Evolutionary conservation across 2,113 vertebrate species (phyloP), one percentile per base, ranked within the genome.

Genomic region (Mormyrus lacerda): DNA sequence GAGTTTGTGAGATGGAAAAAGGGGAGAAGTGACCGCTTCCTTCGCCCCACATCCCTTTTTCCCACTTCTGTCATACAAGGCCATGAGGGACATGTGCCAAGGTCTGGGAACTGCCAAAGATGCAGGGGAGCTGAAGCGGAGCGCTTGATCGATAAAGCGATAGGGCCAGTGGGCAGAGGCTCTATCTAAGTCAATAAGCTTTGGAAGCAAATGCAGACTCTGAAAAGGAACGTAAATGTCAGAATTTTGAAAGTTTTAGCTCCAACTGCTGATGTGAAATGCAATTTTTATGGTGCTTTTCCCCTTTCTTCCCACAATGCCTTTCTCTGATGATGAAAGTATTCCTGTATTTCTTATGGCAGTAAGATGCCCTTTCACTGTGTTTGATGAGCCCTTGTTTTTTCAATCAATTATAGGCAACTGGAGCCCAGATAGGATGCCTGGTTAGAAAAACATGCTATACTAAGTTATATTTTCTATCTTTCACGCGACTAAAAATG

Each of bases 141-240:
- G 85, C 87, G 89, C 27, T 85, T 89, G 31, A 87, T 79, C 89
- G 15, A 89, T 89, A 87, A 86, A 87, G 58, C 85, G 73, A 76
- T 42, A n/a, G 48, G 89, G 82, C 55, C 89, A 89, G 9, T 65
- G 82, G 53, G 17, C 42, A 86, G 58, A 89, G 58, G 45, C 85
- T 76, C 87, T 17, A 86, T 89, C 69, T 89, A 53, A 51, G 85
- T 89, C 58, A 87, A 87, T 89, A 87, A 45, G 84, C 27, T 50
- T 89, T 48, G 58, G 45, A 69, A 55, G 42, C n/a, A 89, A 76
- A 48, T 51, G 50, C 45, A 89, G 84, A 73, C 58, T 51, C 45
- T 73, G 84, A 86, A 89, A 86, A 83, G 65, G 47, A 48, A 53
- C 55, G 65, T 65, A 51, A 87, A 50, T 73, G n/a, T 48, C 65